Evolutionary conservation across 2,888 invertebrate genomes (phyloP).

Genomic region (Lycocerus yunnanus): DNA sequence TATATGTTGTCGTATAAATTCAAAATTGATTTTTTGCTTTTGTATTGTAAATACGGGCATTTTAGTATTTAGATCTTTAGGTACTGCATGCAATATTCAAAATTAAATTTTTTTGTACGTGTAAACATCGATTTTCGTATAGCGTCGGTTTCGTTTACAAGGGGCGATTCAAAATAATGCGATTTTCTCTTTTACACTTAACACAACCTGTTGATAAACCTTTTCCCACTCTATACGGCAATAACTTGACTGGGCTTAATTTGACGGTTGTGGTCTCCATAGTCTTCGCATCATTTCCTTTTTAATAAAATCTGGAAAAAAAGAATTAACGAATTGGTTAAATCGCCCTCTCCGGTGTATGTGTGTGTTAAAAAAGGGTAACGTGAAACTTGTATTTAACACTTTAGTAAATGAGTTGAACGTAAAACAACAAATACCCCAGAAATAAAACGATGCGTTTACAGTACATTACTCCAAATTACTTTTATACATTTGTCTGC

Average conservation of each 20-base stretch:
- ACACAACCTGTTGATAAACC: neutral
- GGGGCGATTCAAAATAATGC: neutral
- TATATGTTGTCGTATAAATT: neutral
- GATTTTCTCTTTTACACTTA: neutral
- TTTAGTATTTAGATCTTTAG: neutral
- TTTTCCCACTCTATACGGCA: neutral
- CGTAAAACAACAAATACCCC: neutral
- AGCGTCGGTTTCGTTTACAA: neutral
- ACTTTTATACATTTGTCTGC: conserved; percentile 28
- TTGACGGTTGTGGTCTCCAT: neutral
- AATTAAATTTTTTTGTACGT: neutral
- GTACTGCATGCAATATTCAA: neutral
- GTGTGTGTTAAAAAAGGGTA: neutral
- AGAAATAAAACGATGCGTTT: conserved; percentile 24
- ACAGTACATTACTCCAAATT: conserved; percentile 29
- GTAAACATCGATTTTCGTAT: neutral
- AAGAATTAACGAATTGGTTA: neutral
- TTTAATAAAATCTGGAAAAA: neutral
- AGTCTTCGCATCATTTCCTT: neutral
- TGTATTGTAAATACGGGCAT: neutral
- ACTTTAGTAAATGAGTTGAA: conserved; percentile 18
- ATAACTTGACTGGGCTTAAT: neutral
- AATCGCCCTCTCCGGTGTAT: neutral
- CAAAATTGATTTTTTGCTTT: neutral
- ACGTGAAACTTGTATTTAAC: conserved; percentile 19